These are phyloP conservation scores for Thripadectes ignobilis DNA, from an alignment of 2,797 vertebrate genomes.

Conservation along the genomic window DNA sequence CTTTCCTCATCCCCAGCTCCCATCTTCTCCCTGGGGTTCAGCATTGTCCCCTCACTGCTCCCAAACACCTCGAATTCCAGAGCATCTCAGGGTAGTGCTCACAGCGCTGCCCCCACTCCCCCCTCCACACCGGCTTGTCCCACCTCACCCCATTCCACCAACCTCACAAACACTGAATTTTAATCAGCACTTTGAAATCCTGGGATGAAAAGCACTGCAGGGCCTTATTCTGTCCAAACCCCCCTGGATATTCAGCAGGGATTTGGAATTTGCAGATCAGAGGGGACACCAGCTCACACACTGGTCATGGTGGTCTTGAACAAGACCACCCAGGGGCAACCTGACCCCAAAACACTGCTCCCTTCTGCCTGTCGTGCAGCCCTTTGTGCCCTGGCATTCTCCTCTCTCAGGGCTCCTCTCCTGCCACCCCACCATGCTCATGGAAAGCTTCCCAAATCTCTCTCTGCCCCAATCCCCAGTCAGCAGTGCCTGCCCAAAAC, in stretches of 20 bases:
- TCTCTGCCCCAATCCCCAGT: fast-evolving
- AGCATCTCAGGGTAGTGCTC: neutral
- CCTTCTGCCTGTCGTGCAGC: neutral
- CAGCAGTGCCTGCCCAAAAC: neutral
- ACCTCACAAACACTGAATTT: neutral
- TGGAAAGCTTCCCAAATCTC: neutral
- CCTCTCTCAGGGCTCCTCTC: neutral
- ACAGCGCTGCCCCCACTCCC: neutral
- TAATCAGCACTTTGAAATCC: neutral
- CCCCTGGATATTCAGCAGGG: fast-evolving
- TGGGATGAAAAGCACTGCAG: fast-evolving
- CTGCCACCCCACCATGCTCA: neutral
- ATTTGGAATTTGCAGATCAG: neutral
- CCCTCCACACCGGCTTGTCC: neutral
- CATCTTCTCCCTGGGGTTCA: fast-evolving
- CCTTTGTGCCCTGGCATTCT: fast-evolving
- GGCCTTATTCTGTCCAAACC: neutral
- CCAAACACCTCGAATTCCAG: neutral
- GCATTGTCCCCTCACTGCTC: fast-evolving
- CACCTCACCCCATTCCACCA: neutral
- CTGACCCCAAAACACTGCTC: neutral
- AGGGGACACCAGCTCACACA: neutral
- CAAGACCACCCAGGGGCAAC: neutral
- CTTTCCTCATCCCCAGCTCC: neutral
- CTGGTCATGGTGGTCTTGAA: fast-evolving